A percentile compares a stretch with the other conserved stretches of the same genome.
Evolutionary conservation across 2,113 vertebrate genomes (phyloP).

Genomic region (Morone chrysops): DNA sequence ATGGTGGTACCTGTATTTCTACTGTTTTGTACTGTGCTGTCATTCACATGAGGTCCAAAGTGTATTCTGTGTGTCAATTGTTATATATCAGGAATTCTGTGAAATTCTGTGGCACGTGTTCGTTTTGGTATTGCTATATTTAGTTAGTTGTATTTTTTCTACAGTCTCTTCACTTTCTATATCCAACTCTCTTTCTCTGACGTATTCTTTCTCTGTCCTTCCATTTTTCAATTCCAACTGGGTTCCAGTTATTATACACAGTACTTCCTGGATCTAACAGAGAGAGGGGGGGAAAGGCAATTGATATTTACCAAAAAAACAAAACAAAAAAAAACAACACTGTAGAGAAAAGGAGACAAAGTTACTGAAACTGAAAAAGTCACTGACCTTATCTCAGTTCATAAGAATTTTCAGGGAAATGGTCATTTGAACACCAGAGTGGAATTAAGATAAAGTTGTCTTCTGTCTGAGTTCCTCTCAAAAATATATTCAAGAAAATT

Average conservation of each 20-base stretch:
- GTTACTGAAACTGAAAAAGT: neutral
- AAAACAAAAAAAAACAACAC: neutral
- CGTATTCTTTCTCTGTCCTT: conserved; percentile 54
- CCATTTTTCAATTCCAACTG: conserved; percentile 43
- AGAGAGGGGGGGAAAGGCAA: conserved; percentile 3
- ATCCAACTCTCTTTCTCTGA: conserved; percentile 37
- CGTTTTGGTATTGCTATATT: conserved; percentile 79
- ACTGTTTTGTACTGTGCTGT: conserved; percentile 83
- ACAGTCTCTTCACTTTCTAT: conserved; percentile 57
- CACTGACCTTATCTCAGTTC: conserved; percentile 1
- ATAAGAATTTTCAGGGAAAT: conserved; percentile 59
- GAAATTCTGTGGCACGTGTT: conserved; percentile 81
- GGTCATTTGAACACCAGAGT: conserved; percentile 22
- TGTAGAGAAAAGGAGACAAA: neutral
- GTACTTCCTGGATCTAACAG: conserved; percentile 43
- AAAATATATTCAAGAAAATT: conserved; percentile 43
- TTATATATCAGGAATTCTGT: conserved; percentile 82
- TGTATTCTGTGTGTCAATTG: conserved; percentile 80
- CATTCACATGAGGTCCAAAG: conserved; percentile 83
- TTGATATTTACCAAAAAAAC: conserved; percentile 43
- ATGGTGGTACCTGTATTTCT: conserved; percentile 81
- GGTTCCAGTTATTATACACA: conserved; percentile 50
- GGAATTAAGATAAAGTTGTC: conserved; percentile 21
- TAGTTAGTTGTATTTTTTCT: conserved; percentile 74
- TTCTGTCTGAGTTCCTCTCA: conserved; percentile 31